Percentiles rank a stretch among this genome's conserved stretches.
These are phyloP conservation scores for Barypeithes pellucidus DNA, from an alignment of 2,888 invertebrate genomes.

Conservation along the genomic window DNA sequence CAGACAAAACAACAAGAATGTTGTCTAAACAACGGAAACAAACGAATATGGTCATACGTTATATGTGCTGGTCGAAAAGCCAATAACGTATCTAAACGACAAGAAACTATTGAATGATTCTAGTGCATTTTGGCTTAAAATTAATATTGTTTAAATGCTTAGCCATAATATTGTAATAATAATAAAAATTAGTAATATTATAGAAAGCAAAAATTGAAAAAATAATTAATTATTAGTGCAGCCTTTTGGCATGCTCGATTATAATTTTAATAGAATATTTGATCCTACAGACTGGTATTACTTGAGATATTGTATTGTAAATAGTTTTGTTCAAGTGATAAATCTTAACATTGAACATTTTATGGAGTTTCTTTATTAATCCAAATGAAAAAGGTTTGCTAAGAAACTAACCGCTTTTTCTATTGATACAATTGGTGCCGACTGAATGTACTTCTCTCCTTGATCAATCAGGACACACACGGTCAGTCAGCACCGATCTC, in stretches of 20 bases:
- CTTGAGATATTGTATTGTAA: background rate
- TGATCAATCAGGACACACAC: too few relatives aligned
- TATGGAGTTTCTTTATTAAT: background rate
- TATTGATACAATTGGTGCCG: too few relatives aligned
- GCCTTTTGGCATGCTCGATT: constrained; percentile 14
- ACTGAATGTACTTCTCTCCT: too few relatives aligned
- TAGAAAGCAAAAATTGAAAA: constrained; percentile 9
- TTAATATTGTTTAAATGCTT: background rate
- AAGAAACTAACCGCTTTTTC: too few relatives aligned
- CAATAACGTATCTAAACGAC: background rate
- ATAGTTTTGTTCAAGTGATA: too few relatives aligned
- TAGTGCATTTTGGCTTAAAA: constrained; percentile 1
- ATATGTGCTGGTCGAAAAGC: background rate
- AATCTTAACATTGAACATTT: too few relatives aligned
- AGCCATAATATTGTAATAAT: background rate
- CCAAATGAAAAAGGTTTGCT: too few relatives aligned
- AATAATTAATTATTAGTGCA: constrained; percentile 13
- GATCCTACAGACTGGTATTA: constrained; percentile 3
- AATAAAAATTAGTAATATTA: constrained; percentile 8
- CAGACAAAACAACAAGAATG: background rate
- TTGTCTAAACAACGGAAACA: background rate
- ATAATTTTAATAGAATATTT: background rate
- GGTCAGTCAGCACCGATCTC: too few relatives aligned
- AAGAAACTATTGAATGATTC: background rate
- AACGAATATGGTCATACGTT: background rate